Evolutionary conservation across 2,888 invertebrate genomes (phyloP), one percentile per base, ranked within the genome.

Genomic region (Caenorhabditis sp.): DNA sequence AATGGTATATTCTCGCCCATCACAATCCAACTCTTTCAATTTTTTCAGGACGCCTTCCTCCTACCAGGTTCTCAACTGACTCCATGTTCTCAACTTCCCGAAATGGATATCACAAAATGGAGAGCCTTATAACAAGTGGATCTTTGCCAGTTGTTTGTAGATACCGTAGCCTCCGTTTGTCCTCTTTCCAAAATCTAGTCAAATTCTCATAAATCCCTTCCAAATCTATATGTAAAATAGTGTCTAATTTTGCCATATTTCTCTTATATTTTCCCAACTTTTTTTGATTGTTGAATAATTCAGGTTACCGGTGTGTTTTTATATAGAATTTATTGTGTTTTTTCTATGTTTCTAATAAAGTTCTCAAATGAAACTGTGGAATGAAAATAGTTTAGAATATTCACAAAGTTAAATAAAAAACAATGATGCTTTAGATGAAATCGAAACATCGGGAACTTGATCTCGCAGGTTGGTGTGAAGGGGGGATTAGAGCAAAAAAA

Each of bases 71-170:
- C 71, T 14, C 77, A 79, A 43, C 54, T 87, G 52, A 82, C 84
- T 7, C 80, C 84, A 8, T 87, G 87, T 75, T 73, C 60, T 14
- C 76, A 81, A 20, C 77, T 87, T 20, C 81, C 85, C 12, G 75
- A 73, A 59, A 79, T 87, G 70, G 87, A 87, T 71, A 63, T 87
- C 54, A 59, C 75, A 38, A 84, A 78, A 66, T 87, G 87, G 87
- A 83, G 79, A 67, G 86, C 87, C 63, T 52, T 72, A 26, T 72
- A 68, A 57, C 14, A 10, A 43, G 5, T 36, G 5, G 7, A 10
- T 52, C 52, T 43, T 43, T 43, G 12, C 17, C 43, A 17, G 43
- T 43, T 43, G 17, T 23, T 52, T 52, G 52, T 52, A 20, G 21
- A 52, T 52, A 20, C 52, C 12, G 5, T 52, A 23, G 21, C 12